Percentiles rank a stretch among this genome's conserved stretches.
Evolutionary conservation across 2,888 invertebrate species (phyloP).

Genomic region (Leistus spinibarbis): DNA sequence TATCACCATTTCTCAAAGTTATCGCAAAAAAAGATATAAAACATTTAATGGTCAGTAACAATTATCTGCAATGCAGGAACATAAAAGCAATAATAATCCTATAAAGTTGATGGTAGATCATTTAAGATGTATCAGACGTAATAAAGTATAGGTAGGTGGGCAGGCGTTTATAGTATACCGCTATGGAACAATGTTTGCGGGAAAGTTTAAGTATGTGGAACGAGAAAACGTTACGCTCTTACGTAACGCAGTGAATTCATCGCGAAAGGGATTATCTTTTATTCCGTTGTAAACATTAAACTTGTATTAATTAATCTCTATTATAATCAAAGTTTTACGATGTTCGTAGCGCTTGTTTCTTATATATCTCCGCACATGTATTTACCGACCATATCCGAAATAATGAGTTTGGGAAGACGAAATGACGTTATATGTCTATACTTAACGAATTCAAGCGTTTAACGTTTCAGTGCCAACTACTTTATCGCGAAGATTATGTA

Average conservation of each 20-base stretch:
- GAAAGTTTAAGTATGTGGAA: neutral
- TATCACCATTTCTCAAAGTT: conserved; percentile 21
- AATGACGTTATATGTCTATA: neutral
- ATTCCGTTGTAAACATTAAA: conserved; percentile 37
- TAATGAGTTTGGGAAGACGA: neutral
- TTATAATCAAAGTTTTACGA: conserved; percentile 37
- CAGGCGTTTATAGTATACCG: neutral
- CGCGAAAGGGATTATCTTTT: conserved; percentile 33
- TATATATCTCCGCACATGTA: neutral
- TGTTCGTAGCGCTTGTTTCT: conserved; percentile 19
- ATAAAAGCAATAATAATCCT: conserved; percentile 32
- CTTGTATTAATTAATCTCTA: conserved; percentile 39
- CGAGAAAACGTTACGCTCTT: neutral
- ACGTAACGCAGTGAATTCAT: neutral
- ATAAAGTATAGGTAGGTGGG: neutral
- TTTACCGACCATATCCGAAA: neutral
- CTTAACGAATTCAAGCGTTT: neutral
- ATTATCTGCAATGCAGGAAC: conserved; percentile 29
- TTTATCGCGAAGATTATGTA: too few species aligned
- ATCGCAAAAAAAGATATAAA: conserved; percentile 31
- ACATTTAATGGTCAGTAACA: conserved; percentile 29
- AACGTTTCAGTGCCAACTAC: neutral
- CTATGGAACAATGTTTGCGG: neutral
- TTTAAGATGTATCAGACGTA: conserved; percentile 1
- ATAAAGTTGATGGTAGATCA: conserved; percentile 26